Percentiles rank a stretch among this genome's conserved stretches.
These are phyloP conservation scores for Leptopilina drosophilae DNA, from an alignment of 2,888 invertebrate genomes.

Conservation along the genomic window DNA sequence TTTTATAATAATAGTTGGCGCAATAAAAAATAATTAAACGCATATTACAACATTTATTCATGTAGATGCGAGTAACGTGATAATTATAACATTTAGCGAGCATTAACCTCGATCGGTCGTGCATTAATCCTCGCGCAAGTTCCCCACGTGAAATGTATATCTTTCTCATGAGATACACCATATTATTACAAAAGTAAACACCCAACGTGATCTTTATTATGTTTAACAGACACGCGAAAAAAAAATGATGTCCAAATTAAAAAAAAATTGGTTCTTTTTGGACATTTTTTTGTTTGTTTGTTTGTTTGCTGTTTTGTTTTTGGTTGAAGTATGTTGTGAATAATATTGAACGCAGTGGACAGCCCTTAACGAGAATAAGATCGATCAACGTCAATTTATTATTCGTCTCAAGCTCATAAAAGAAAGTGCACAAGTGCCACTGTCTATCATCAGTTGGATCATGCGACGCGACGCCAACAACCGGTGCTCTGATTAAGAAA, in stretches of 20 bases:
- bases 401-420: slow-evolving; percentile 18
- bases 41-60: slow-evolving; percentile 15
- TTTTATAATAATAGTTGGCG: slow-evolving; percentile 11
- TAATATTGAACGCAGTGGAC: slow-evolving; percentile 3
- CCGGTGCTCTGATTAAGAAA: slow-evolving; percentile 23
- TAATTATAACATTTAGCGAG: slow-evolving; percentile 20
- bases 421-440: slow-evolving; percentile 27
- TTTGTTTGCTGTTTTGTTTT: neutral
- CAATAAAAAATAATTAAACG: slow-evolving; percentile 20
- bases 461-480: neutral
- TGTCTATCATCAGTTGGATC: slow-evolving; percentile 16
- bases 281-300: too few relatives aligned
- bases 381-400: slow-evolving; percentile 36
- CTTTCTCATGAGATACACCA: slow-evolving; percentile 6
- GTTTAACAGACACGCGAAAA: neutral
- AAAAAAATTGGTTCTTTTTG: neutral
- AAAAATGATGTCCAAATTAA: neutral
- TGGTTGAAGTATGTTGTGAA: neutral
- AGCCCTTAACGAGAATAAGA: neutral
- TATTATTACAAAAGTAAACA: slow-evolving; percentile 17
- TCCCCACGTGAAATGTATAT: slow-evolving; percentile 9
- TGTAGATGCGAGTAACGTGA: slow-evolving; percentile 15
- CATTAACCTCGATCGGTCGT: slow-evolving; percentile 17
- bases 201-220: neutral
- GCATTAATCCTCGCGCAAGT: slow-evolving; percentile 4